Evolutionary conservation across 2,888 invertebrate species (phyloP).

Genomic region (Gerris lacustris): DNA sequence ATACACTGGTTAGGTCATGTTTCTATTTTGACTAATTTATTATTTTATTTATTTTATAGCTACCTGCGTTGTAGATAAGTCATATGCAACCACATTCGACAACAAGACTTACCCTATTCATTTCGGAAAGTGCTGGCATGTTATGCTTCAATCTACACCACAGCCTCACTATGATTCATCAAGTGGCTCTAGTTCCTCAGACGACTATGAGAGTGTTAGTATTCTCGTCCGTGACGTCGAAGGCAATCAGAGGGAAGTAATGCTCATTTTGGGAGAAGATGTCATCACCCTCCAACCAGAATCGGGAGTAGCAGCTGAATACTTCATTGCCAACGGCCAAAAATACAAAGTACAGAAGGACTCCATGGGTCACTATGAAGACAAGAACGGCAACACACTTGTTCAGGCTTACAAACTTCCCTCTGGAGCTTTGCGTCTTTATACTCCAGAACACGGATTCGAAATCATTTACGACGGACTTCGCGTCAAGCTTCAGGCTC

Average conservation of each 20-base stretch:
- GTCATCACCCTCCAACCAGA: constrained; percentile 36
- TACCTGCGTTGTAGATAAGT: constrained; percentile 49
- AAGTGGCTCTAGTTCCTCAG: constrained; percentile 17
- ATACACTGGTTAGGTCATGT: too few relatives aligned
- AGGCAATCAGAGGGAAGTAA: constrained; percentile 37
- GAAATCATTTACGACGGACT: constrained; percentile 47
- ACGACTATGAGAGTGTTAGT: constrained; percentile 18
- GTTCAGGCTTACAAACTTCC: constrained; percentile 40
- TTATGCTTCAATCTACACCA: constrained; percentile 19
- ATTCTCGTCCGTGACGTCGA: constrained; percentile 8
- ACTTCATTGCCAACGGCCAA: constrained; percentile 32
- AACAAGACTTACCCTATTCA: constrained; percentile 46
- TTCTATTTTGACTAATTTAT: too few relatives aligned
- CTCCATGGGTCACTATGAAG: constrained; percentile 36
- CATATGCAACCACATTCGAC: constrained; percentile 51
- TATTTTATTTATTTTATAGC: constrained; percentile 36
- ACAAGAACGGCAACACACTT: constrained; percentile 32
- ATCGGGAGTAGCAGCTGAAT: constrained; percentile 17
- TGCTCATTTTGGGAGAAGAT: constrained; percentile 38
- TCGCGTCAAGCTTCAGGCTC: constrained; percentile 39
- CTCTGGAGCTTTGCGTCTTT: constrained; percentile 45
- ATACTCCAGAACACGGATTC: constrained; percentile 39
- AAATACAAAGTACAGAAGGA: constrained; percentile 36
- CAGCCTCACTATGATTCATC: not conserved
- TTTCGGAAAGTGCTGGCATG: constrained; percentile 46